A percentile compares a stretch with the other conserved stretches of the same genome.
These are phyloP conservation scores for Rissa tridactyla DNA, from an alignment of 2,113 vertebrate genomes.

Conservation along the genomic window DNA sequence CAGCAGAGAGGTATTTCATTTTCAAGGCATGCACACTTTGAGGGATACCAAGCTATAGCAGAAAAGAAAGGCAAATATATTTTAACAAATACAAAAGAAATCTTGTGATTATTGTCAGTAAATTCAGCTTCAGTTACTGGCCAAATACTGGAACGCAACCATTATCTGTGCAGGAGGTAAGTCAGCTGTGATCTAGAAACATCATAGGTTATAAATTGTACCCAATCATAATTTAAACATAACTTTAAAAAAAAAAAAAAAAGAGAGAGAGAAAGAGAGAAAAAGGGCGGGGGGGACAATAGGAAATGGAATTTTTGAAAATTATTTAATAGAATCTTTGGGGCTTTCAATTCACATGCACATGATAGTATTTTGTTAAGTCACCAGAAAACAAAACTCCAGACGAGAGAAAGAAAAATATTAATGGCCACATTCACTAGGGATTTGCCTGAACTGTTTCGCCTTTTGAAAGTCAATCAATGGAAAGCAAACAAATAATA, in stretches of 20 bases:
- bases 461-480: neutral
- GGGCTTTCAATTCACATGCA: neutral
- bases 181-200: neutral
- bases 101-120: neutral
- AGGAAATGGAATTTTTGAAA: neutral
- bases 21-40: neutral
- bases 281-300: rapidly evolving
- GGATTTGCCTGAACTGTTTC: neutral
- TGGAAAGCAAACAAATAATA: neutral
- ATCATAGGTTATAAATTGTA: neutral
- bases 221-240: neutral
- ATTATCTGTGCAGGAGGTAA: neutral
- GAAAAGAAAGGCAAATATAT: neutral
- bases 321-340: neutral
- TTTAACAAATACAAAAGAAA: neutral
- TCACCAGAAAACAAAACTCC: neutral
- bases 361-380: neutral
- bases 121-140: neutral
- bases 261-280: neutral
- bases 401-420: neutral
- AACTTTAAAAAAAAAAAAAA: neutral
- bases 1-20: neutral
- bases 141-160: neutral
- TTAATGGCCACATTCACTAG: neutral
- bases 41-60: neutral